Conservation (phyloP, 1,140 invertebrate species). For the Brevipalpus yothersi region DNA sequence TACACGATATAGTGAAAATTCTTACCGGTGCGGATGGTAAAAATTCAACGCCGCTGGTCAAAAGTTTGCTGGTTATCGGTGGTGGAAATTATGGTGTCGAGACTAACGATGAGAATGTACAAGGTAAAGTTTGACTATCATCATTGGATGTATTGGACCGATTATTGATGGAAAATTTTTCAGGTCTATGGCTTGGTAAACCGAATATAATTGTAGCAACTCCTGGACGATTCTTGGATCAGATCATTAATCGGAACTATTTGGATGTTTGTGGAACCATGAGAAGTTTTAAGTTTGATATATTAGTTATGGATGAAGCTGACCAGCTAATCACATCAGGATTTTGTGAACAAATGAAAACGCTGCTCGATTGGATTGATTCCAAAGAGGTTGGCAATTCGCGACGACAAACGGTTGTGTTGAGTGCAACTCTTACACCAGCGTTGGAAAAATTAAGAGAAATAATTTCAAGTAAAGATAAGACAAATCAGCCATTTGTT, state of each 20-base stretch:
- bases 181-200: constrained; percentile 10
- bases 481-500: constrained; percentile 7
- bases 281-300: constrained; percentile 35
- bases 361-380: constrained; percentile 22
- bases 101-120: constrained; percentile 5
- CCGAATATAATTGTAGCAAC: constrained; percentile 69
- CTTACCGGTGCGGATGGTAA: constrained; percentile 1
- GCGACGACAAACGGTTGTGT: constrained; percentile 59
- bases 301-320: constrained; percentile 68
- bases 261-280: constrained; percentile 9
- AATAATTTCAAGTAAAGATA: constrained; percentile 24
- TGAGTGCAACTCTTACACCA: constrained; percentile 88
- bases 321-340: constrained; percentile 42
- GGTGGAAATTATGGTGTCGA: constrained; percentile 1
- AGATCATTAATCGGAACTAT: constrained; percentile 19
- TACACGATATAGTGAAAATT: constrained; percentile 18
- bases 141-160: not conserved
- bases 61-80: constrained; percentile 12
- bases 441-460: constrained; percentile 42
- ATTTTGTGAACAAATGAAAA: constrained; percentile 25
- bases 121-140: not conserved
- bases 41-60: constrained; percentile 1
- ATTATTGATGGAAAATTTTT: not conserved
- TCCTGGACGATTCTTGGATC: constrained; percentile 62
- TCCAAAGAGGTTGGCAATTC: constrained; percentile 48